Conservation (phyloP, 2,888 invertebrate genomes). For the Noctua janthe region DNA sequence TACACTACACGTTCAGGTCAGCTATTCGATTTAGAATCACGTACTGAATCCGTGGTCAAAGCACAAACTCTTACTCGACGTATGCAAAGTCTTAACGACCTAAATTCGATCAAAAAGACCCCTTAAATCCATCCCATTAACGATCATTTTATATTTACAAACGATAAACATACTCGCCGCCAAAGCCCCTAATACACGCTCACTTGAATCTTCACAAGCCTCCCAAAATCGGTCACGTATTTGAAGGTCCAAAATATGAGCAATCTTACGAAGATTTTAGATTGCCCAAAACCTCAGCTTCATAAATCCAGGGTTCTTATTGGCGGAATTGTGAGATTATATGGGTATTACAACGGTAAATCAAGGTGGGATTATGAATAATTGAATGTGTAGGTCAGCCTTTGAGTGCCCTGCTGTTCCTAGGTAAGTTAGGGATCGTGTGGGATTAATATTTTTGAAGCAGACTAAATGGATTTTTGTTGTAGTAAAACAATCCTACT, state of each 20-base stretch:
- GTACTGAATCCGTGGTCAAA: background rate
- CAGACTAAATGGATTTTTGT: background rate
- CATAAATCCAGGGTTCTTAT: slow-evolving; percentile 46
- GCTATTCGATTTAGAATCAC: background rate
- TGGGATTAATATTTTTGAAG: background rate
- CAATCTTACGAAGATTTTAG: slow-evolving; percentile 45
- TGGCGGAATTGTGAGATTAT: slow-evolving; percentile 60
- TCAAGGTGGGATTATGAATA: slow-evolving; percentile 57
- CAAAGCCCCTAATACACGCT: slow-evolving; percentile 22
- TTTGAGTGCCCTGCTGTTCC: background rate
- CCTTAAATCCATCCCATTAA: slow-evolving; percentile 4
- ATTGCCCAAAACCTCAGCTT: slow-evolving; percentile 33
- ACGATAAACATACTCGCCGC: slow-evolving; percentile 17
- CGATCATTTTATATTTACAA: slow-evolving; percentile 36
- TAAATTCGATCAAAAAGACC: background rate
- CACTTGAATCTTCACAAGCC: slow-evolving; percentile 41
- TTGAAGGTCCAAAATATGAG: slow-evolving; percentile 59
- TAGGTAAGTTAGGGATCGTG: background rate
- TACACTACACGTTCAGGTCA: background rate
- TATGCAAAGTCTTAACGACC: background rate
- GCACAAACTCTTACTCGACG: background rate
- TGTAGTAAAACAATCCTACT: background rate
- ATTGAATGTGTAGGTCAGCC: slow-evolving; percentile 47
- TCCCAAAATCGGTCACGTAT: slow-evolving; percentile 52
- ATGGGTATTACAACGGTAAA: slow-evolving; percentile 53